Evolutionary conservation across 2,888 invertebrate genomes (phyloP).

Genomic region (Seira ritae): DNA sequence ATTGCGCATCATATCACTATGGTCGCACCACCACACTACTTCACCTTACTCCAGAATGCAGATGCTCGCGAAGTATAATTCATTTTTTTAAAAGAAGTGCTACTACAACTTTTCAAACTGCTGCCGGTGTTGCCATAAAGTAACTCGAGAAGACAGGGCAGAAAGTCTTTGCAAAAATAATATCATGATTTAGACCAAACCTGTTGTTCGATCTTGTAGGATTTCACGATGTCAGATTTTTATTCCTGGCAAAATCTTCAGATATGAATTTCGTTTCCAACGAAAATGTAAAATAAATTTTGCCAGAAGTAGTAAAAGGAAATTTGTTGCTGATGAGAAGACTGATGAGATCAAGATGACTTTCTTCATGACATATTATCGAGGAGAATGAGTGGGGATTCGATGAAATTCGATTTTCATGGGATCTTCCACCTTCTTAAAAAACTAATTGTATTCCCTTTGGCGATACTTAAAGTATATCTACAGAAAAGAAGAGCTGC

Average conservation of each 20-base stretch:
- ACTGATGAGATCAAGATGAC: not conserved
- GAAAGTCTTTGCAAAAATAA: not conserved
- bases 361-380: not conserved
- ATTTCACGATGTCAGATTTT: too few relatives aligned
- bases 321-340: too few relatives aligned
- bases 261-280: too few relatives aligned
- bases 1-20: not conserved
- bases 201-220: too few relatives aligned
- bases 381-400: not conserved
- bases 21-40: not conserved
- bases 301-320: too few relatives aligned
- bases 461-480: not conserved
- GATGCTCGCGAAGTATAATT: not conserved
- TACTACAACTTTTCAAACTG: conserved; percentile 54
- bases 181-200: not conserved
- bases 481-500: not conserved
- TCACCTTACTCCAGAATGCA: not conserved
- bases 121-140: conserved; percentile 27
- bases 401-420: not conserved
- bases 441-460: not conserved
- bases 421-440: not conserved
- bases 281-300: too few relatives aligned
- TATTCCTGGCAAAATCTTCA: too few relatives aligned
- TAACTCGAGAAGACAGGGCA: not conserved
- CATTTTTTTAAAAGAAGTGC: conserved; percentile 10